A percentile compares a stretch with the other conserved stretches of the same genome.
Conservation (phyloP, 2,797 vertebrate species). For the Mallotus villosus region DNA sequence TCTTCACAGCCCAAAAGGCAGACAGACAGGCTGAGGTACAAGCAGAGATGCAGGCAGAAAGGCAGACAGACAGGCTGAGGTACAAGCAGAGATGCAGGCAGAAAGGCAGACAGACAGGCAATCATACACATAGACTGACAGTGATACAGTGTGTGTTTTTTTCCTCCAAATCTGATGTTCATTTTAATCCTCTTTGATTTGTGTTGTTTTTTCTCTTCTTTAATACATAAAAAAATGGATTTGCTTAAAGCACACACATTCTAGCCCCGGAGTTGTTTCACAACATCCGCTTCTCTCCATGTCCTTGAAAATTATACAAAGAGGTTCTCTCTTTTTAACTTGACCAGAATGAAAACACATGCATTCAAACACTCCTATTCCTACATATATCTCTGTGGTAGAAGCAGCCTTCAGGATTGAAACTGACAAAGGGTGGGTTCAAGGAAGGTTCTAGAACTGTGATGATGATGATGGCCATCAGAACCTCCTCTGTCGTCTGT, state of each 20-base stretch:
- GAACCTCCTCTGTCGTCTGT: no score
- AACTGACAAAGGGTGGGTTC: no score
- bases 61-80: no score
- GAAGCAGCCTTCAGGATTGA: no score
- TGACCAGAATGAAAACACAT: neutral
- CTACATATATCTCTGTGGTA: slow-evolving; percentile 36
- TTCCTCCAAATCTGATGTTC: slow-evolving; percentile 2
- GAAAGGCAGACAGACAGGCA: neutral
- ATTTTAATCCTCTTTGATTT: slow-evolving; percentile 22
- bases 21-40: neutral
- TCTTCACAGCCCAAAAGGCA: no score
- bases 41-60: neutral
- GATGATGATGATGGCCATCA: no score
- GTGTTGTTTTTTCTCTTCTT: slow-evolving; percentile 25
- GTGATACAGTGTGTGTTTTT: neutral
- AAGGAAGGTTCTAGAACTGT: no score
- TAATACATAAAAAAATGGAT: slow-evolving; percentile 13
- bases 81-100: neutral
- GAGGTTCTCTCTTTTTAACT: neutral
- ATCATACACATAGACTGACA: slow-evolving; percentile 8
- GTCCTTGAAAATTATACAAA: slow-evolving; percentile 9
- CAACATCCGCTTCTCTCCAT: neutral
- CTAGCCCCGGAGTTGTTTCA: neutral
- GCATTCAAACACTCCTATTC: slow-evolving; percentile 6
- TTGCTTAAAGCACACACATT: neutral